Percentiles rank a stretch among this genome's conserved stretches.
Conservation (phyloP, 2,888 invertebrate genomes). For the Thera britannica region DNA sequence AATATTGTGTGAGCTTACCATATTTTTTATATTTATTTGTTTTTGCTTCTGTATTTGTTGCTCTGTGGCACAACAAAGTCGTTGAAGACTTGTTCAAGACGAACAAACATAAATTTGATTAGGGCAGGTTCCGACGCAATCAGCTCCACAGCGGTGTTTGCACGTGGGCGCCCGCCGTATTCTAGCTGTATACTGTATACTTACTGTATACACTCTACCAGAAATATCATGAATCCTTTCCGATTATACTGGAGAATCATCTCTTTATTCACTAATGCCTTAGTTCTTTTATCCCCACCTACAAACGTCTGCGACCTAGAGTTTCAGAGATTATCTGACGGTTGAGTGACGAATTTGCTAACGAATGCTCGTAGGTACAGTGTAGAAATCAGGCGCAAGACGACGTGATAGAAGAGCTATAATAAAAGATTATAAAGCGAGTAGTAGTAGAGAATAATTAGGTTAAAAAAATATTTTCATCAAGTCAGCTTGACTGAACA, state of each 20-base stretch:
- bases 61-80: constrained; percentile 39
- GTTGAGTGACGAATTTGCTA: no score
- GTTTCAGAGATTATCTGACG: no score
- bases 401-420: no score
- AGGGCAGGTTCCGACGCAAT: constrained; percentile 77
- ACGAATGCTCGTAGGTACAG: no score
- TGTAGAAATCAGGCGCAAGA: no score
- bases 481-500: not conserved
- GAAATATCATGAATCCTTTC: constrained; percentile 13
- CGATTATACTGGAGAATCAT: not conserved
- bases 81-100: constrained; percentile 62
- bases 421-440: no score
- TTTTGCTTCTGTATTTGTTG: constrained; percentile 12
- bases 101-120: constrained; percentile 82
- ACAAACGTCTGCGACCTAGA: no score
- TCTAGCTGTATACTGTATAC: not conserved
- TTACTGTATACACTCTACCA: not conserved
- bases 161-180: constrained; percentile 49
- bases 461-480: no score
- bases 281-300: no score
- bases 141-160: constrained; percentile 62
- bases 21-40: not conserved
- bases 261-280: not conserved
- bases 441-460: no score
- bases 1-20: no score